Percentiles rank a stretch among this genome's conserved stretches.
Conservation (phyloP, 1,140 invertebrate species). For the Bombus difficillimus region DNA sequence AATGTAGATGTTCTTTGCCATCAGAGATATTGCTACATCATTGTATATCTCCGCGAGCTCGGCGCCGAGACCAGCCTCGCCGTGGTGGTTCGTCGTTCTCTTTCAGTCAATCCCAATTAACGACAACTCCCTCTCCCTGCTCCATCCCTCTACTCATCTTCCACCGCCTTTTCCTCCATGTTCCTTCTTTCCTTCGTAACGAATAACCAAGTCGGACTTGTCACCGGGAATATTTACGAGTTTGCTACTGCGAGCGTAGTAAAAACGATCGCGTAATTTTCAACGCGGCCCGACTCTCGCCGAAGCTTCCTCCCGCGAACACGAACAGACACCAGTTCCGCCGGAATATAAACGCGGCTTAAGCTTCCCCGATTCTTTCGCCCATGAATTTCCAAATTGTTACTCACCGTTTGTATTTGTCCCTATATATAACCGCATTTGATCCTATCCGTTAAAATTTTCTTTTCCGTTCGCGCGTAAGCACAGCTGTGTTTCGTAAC, state of each 20-base stretch:
- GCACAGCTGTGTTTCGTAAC: background rate
- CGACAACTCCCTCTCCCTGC: background rate
- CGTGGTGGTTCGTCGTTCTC: conserved; percentile 30
- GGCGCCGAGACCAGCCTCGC: background rate
- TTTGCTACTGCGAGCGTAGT: conserved; percentile 47
- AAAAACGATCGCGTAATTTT: conserved; percentile 27
- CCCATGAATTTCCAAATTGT: too few relatives aligned
- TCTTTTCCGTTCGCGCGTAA: too few relatives aligned
- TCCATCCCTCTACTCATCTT: background rate
- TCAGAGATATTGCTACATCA: conserved; percentile 66
- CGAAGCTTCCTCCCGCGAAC: background rate
- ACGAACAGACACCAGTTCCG: too few relatives aligned
- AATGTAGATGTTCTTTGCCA: conserved; percentile 59
- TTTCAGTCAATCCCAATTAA: conserved; percentile 48
- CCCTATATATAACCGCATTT: rapidly evolving
- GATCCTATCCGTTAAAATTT: too few relatives aligned
- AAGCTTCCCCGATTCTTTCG: too few relatives aligned
- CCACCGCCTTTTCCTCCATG: background rate
- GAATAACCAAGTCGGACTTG: background rate
- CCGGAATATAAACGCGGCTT: too few relatives aligned
- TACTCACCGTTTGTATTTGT: too few relatives aligned
- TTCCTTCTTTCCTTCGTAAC: background rate
- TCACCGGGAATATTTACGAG: conserved; percentile 50
- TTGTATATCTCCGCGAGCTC: conserved; percentile 40
- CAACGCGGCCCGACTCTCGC: background rate